A percentile compares a stretch with the other conserved stretches of the same genome.
phyloP scores from a whole-genome alignment of 2,113 vertebrate genomes.

The Helogale parvula region DNA sequence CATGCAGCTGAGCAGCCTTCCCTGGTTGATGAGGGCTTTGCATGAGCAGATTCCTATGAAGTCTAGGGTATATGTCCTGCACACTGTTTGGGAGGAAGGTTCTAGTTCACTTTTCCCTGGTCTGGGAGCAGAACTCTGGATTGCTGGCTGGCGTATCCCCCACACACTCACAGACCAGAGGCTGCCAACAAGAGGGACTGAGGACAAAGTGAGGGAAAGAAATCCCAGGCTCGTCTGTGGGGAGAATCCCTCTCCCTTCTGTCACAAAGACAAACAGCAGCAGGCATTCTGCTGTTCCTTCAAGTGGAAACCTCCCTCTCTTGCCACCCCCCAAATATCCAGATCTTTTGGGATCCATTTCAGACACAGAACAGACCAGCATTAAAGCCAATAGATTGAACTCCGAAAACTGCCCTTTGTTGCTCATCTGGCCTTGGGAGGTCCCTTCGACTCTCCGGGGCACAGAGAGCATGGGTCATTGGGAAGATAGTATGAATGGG shows the following conservation, averaged over 20 bases:
- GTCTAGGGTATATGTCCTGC: neutral
- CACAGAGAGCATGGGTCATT: neutral
- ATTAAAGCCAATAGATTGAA: neutral
- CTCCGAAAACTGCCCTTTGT: neutral
- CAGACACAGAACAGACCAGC: neutral
- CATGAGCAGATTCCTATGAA: neutral
- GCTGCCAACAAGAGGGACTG: slow-evolving; percentile 34
- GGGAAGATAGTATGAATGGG: neutral
- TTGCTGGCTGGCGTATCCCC: neutral
- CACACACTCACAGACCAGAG: neutral
- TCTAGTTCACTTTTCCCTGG: neutral
- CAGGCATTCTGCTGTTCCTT: slow-evolving; percentile 55
- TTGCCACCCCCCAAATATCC: neutral
- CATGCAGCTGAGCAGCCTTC: neutral
- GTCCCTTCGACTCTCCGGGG: neutral
- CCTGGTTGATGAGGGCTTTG: rapidly evolving
- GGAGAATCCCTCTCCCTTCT: slow-evolving; percentile 68
- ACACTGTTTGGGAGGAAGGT: neutral
- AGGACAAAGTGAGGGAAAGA: slow-evolving; percentile 54
- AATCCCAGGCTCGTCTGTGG: slow-evolving; percentile 27
- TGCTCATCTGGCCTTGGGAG: neutral
- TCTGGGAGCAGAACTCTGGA: neutral
- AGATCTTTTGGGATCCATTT: neutral
- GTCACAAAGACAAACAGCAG: slow-evolving; percentile 47
- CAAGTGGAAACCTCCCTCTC: neutral